A percentile compares a stretch with the other conserved stretches of the same genome.
Conservation (phyloP, 2,113 vertebrate genomes). For the Nerophis ophidion region DNA sequence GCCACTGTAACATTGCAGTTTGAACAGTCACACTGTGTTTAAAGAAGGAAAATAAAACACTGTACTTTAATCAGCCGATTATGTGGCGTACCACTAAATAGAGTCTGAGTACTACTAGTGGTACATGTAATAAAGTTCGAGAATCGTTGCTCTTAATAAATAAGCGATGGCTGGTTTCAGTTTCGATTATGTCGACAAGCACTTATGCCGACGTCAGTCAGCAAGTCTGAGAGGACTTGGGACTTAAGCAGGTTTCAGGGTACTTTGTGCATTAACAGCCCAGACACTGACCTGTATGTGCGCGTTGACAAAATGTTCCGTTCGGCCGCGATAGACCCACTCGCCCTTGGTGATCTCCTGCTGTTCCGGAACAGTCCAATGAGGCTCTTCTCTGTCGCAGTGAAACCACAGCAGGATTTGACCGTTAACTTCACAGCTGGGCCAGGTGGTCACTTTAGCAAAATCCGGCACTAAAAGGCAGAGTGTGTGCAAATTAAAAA, state of each 20-base stretch:
- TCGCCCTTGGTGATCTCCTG: constrained; percentile 56
- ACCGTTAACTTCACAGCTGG: constrained; percentile 64
- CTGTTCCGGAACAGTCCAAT: constrained; percentile 69
- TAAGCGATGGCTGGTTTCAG: too few relatives aligned
- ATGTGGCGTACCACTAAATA: too few relatives aligned
- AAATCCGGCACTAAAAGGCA: constrained; percentile 67
- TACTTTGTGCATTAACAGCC: not conserved
- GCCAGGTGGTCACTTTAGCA: constrained; percentile 69
- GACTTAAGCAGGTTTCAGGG: not conserved
- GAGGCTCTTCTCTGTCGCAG: constrained; percentile 60
- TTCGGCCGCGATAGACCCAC: constrained; percentile 72
- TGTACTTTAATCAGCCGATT: not conserved
- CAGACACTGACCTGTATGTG: constrained; percentile 69
- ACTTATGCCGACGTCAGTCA: too few relatives aligned
- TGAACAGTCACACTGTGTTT: too few relatives aligned
- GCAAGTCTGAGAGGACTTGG: too few relatives aligned
- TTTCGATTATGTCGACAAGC: too few relatives aligned
- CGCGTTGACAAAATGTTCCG: constrained; percentile 66
- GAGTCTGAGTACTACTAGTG: too few relatives aligned
- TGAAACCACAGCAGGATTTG: constrained; percentile 77
- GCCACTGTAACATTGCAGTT: too few relatives aligned
- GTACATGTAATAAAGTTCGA: too few relatives aligned
- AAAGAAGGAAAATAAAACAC: not conserved
- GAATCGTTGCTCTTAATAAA: too few relatives aligned
- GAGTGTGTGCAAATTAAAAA: not conserved